phyloP scores from a whole-genome alignment of 2,113 vertebrate genomes.

The Phoxinus phoxinus region DNA sequence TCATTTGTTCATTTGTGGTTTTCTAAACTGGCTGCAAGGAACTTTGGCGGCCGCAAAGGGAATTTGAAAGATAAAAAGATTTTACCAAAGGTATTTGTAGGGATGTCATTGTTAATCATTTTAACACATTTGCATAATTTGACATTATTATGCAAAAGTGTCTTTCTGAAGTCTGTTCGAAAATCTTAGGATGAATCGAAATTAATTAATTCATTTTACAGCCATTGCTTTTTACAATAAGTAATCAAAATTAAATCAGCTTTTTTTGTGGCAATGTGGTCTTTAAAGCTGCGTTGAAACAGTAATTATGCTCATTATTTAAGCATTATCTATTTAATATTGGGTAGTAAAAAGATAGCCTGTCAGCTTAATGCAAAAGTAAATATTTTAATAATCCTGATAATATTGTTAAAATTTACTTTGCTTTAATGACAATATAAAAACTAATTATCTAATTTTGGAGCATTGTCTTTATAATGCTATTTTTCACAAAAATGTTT shows the following conservation, averaged over 20 bases:
- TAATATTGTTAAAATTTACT: background rate
- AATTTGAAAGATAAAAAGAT: background rate
- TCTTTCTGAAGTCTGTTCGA: background rate
- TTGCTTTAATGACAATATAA: background rate
- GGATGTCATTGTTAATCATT: background rate
- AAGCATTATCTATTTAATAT: background rate
- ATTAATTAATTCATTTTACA: background rate
- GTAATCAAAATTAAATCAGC: slow-evolving; percentile 4
- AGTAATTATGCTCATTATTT: background rate
- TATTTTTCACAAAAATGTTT: background rate
- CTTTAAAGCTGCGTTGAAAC: background rate
- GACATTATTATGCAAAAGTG: background rate
- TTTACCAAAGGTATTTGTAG: background rate
- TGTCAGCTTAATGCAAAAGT: background rate
- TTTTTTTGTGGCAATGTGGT: background rate
- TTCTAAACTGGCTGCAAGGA: background rate
- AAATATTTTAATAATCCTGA: background rate
- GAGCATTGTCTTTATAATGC: background rate
- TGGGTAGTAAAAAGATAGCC: background rate
- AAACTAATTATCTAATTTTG: background rate
- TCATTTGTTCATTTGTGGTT: slow-evolving; percentile 20
- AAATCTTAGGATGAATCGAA: background rate
- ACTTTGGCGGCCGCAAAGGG: no score
- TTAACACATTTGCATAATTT: background rate
- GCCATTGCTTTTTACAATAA: background rate